Evolutionary conservation across 2,888 invertebrate species (phyloP), one percentile per base, ranked within the genome.

Genomic region (Slavum lentiscoides): DNA sequence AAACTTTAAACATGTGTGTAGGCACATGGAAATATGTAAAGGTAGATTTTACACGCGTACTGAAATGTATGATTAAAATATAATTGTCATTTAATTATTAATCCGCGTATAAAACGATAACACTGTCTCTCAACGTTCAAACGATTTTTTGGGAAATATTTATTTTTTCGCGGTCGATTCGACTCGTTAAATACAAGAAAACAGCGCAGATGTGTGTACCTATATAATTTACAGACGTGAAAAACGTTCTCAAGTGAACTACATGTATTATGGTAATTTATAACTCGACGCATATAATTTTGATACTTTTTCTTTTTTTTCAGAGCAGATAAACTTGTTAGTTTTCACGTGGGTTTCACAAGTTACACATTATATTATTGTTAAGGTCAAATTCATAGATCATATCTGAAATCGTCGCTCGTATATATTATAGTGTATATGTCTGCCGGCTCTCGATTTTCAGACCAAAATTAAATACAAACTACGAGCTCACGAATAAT

Each of bases 311-410:
- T n/a, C 19, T 55, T 55, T 17, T 58, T 58, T 9, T 53, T 13
- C 9, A n/a, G 30, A 30, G 73, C n/a, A 74, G 73, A 66, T 66
- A 66, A 66, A 74, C 74, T 64, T 74, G 74, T 66, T 74, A 37
- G 64, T 74, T 3, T 62, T 73, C n/a, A 64, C 66, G 74, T 74
- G 66, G 74, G 74, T 67, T 58, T 53, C n/a, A 64, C 64, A n/a
- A 64, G 62, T 53, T 53, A n/a, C 17, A 69, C n/a, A 62, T 37
- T 64, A 70, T 72, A n/a, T 37, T 66, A 11, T 74, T 66, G 64
- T 66, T 72, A n/a, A 74, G 74, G 67, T 67, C 67, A 58, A 75
- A 75, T 59, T 39, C 75, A 58, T 67, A 58, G 75, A 67, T 75
- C 58, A 59, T 67, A 75, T 75, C 75, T 58, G 9, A 23, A 19